Evolutionary conservation across 2,888 invertebrate genomes (phyloP).

Genomic region (Polydesmus complanatus): DNA sequence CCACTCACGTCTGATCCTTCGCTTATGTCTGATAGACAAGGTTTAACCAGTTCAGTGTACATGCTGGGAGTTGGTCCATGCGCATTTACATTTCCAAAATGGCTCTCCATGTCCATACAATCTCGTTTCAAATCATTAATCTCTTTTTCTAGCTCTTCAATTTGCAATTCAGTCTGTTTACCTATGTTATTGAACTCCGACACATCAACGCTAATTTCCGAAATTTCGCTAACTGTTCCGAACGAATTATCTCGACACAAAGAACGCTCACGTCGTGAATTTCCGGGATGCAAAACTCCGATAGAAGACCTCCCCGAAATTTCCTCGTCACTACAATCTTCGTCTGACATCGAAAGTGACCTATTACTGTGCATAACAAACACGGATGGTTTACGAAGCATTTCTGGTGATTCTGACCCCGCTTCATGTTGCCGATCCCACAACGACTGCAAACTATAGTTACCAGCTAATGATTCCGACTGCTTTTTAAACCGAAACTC

Average conservation of each 20-base stretch:
- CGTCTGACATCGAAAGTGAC: background rate
- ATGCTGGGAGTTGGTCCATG: conserved; percentile 2
- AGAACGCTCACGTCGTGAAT: background rate
- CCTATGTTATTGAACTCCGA: conserved; percentile 20
- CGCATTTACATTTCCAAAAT: conserved; percentile 25
- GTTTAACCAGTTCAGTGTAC: conserved; percentile 6
- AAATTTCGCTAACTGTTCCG: conserved; percentile 24
- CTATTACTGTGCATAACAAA: background rate
- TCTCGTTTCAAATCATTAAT: conserved; percentile 26
- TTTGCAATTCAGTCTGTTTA: conserved; percentile 22
- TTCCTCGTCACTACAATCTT: background rate
- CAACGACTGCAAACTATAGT: conserved; percentile 15
- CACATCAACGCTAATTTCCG: conserved; percentile 26
- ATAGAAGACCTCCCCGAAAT: background rate
- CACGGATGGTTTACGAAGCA: background rate
- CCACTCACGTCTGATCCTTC: background rate
- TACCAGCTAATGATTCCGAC: conserved; percentile 12
- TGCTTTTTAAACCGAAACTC: conserved; percentile 4
- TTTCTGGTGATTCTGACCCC: background rate
- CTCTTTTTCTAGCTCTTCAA: conserved; percentile 25
- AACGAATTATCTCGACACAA: conserved; percentile 23
- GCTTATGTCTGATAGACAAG: conserved; percentile 10
- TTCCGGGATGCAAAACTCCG: background rate
- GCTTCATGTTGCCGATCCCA: background rate
- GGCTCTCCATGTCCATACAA: conserved; percentile 26